Evolutionary conservation across 2,888 invertebrate species (phyloP).

Genomic region (Cephonodes hylas): DNA sequence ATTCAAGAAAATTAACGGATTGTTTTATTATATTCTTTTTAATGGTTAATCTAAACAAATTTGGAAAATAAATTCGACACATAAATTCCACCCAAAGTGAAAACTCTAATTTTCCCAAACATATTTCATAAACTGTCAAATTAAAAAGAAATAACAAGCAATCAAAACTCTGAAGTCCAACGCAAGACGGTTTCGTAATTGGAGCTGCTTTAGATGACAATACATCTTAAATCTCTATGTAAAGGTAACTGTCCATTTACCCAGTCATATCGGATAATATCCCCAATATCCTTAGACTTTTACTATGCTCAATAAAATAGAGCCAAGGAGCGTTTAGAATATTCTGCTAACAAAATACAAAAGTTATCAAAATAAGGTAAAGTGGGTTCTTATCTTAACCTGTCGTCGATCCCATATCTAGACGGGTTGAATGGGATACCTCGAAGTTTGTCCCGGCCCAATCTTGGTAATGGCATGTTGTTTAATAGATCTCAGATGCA

Average conservation of each 20-base stretch:
- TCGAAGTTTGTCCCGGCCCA: not conserved
- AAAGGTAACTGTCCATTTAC: not conserved
- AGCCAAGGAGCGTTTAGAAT: too few species aligned
- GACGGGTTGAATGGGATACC: not conserved
- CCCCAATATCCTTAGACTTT: too few species aligned
- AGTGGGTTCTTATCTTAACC: not conserved
- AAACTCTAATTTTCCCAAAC: not conserved
- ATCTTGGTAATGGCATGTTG: not conserved
- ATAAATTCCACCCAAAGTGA: not conserved
- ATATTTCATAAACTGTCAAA: not conserved
- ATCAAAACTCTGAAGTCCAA: not conserved
- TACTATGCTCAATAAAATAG: too few species aligned
- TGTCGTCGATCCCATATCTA: not conserved
- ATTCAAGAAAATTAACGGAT: too few species aligned
- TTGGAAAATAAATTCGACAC: not conserved
- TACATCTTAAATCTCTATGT: not conserved
- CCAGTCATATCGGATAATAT: not conserved
- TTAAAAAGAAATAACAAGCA: conserved; percentile 3
- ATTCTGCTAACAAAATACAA: too few species aligned
- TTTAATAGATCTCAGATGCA: not conserved
- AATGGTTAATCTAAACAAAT: not conserved
- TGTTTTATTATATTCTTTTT: too few species aligned
- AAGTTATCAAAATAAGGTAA: not conserved
- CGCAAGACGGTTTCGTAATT: not conserved
- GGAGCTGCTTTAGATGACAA: not conserved